phyloP scores from a whole-genome alignment of 1,140 invertebrate species.

The Euura lappo region DNA sequence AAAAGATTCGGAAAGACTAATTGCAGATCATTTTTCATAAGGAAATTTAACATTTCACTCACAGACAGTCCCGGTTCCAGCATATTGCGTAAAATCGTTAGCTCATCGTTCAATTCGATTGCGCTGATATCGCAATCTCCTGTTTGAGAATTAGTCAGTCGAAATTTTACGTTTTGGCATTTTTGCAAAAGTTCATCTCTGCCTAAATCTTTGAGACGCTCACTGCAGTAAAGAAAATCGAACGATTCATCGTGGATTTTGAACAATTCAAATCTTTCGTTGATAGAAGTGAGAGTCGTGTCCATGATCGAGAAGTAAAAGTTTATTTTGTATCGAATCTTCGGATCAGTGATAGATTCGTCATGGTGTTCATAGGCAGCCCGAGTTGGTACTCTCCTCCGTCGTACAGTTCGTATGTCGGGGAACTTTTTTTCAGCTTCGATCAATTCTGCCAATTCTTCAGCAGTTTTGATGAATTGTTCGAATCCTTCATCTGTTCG shows the following conservation, averaged over 20 bases:
- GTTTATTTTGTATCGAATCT: conserved; percentile 12
- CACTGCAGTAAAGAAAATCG: not conserved
- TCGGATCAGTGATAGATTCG: conserved; percentile 9
- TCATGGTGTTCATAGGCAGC: conserved; percentile 16
- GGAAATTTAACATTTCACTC: not conserved
- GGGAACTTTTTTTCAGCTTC: conserved; percentile 13
- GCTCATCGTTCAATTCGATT: not conserved
- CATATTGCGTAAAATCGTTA: not conserved
- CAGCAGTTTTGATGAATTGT: conserved; percentile 12
- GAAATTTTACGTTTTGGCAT: not conserved
- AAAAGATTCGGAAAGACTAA: not conserved
- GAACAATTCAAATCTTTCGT: conserved; percentile 8
- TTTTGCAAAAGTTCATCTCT: not conserved
- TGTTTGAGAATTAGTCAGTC: not conserved
- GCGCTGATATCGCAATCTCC: not conserved
- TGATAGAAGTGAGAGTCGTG: conserved; percentile 11
- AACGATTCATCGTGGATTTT: not conserved
- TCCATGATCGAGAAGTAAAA: conserved; percentile 20
- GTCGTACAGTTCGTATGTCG: conserved; percentile 12
- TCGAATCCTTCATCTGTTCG: not conserved
- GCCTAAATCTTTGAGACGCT: not conserved
- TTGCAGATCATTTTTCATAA: not conserved
- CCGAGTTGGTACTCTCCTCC: not conserved
- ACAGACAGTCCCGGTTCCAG: not conserved
- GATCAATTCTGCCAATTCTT: conserved; percentile 21